Evolutionary conservation across 2,888 invertebrate species (phyloP), one percentile per base, ranked within the genome.

Genomic region (Lepeophtheirus nordmannii): DNA sequence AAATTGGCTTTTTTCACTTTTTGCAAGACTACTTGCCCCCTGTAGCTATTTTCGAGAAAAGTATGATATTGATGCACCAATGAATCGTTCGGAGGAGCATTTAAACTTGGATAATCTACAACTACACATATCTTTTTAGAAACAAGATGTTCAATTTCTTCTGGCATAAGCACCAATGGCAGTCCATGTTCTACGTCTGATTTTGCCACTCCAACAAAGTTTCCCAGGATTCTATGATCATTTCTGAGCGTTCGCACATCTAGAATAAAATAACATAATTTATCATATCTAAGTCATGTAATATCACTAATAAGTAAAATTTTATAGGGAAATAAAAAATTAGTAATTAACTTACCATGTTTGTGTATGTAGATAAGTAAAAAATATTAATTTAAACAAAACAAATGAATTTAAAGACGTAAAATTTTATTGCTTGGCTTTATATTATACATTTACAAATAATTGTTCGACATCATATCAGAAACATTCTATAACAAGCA

Each of bases 401-500:
- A 30, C 7, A 5, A 5, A 30, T 30, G 2, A 30, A 30, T 30
- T 30, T 30, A 30, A 5, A 30, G 7, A 7, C 30, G 30, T 5
- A 30, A 30, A 30, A 30, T 2, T n/a, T 2, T 30, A 30, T 30
- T 30, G 7, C 30, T 30, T 30, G 30, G 30, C 7, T 30, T 30
- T 30, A 30, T 30, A 30, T 30, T 30, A 30, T 7, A 30, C n/a
- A n/a, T n/a, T n/a, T 30, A 30, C 2, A 30, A 30, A 30, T 30
- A 5, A 30, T n/a, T n/a, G n/a, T n/a, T n/a, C n/a, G n/a, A n/a
- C n/a, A 30, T 30, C 7, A 30, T 30, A 30, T 30, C 3, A 30
- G 30, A 30, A 30, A 30, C 30, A 30, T 30, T 12, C 71, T 72
- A 76, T 70, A 75, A 71, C 67, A 71, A 71, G 79, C 89, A 90